Evolutionary conservation across 2,888 invertebrate species (phyloP), one percentile per base, ranked within the genome.

Genomic region (Branchellion lobata): DNA sequence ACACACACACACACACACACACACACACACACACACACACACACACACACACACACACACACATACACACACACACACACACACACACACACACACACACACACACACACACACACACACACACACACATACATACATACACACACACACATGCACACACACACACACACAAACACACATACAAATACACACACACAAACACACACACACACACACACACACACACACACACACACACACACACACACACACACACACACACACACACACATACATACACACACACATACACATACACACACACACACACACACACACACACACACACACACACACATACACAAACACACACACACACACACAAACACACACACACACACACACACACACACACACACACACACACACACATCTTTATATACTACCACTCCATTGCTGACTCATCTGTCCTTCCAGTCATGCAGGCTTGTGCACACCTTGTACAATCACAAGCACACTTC

Each of bases 381-480:
- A 65, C n/a, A 65, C 65, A 65, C 65, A 65, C 5, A 65, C 29
- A 65, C n/a, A 65, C 65, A 65, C n/a, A 65, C n/a, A 65, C 65
- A 65, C 5, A 65, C 65, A 11, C 65, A 65, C 24, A 65, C 65
- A 65, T 65, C 8, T n/a, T n/a, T n/a, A n/a, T n/a, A n/a, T n/a
- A 21, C 51, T 18, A 51, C 51, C 51, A 51, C 21, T 18, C 14
- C 21, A 14, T 18, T 51, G 14, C 21, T 51, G 14, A 51, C 14
- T 18, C 14, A 51, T 51, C 14, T 51, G 51, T 14, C 51, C 21
- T 18, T 51, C 51, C 14, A 18, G n/a, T n/a, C n/a, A n/a, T n/a
- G n/a, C n/a, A n/a, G n/a, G n/a, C n/a, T n/a, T n/a, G n/a, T n/a
- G n/a, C n/a, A n/a, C n/a, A n/a, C n/a, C n/a, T n/a, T n/a, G n/a